Evolutionary conservation across 2,888 invertebrate genomes (phyloP).

Genomic region (Busseola fusca): DNA sequence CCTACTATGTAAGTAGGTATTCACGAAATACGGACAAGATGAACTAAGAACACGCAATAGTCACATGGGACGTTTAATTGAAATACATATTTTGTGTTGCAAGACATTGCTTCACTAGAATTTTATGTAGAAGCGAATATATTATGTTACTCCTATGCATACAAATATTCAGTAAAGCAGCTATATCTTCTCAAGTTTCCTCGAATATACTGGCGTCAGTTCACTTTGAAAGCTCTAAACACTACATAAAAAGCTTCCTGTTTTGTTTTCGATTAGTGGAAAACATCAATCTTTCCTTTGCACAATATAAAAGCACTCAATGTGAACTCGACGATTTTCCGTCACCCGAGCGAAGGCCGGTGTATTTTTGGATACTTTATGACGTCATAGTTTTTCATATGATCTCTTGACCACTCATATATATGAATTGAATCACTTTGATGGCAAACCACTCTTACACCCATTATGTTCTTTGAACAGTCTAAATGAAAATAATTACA

Average conservation of each 20-base stretch:
- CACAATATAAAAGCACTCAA: conserved; percentile 70
- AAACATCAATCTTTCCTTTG: conserved; percentile 71
- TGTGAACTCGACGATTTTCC: conserved; percentile 77
- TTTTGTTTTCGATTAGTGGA: conserved; percentile 66
- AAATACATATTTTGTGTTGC: conserved; percentile 41
- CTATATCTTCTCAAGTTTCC: conserved; percentile 35
- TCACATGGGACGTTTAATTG: conserved; percentile 58
- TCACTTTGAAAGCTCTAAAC: conserved; percentile 57
- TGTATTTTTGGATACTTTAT: conserved; percentile 74
- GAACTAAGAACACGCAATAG: conserved; percentile 53
- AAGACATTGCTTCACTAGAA: conserved; percentile 27
- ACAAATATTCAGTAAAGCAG: conserved; percentile 34
- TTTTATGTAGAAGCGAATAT: conserved; percentile 11
- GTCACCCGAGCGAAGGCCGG: conserved; percentile 81
- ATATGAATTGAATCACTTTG: conserved; percentile 61
- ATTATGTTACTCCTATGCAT: conserved; percentile 25
- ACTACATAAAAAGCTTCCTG: conserved; percentile 63
- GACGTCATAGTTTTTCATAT: conserved; percentile 80
- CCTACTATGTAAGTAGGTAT: conserved; percentile 30
- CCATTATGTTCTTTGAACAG: conserved; percentile 34
- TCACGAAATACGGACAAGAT: conserved; percentile 35
- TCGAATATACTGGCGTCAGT: conserved; percentile 49
- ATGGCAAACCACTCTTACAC: conserved; percentile 52
- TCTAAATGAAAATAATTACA: conserved; percentile 16
- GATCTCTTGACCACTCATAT: conserved; percentile 68